Conservation (phyloP, 1,140 invertebrate genomes). For the Augochlora pura region DNA sequence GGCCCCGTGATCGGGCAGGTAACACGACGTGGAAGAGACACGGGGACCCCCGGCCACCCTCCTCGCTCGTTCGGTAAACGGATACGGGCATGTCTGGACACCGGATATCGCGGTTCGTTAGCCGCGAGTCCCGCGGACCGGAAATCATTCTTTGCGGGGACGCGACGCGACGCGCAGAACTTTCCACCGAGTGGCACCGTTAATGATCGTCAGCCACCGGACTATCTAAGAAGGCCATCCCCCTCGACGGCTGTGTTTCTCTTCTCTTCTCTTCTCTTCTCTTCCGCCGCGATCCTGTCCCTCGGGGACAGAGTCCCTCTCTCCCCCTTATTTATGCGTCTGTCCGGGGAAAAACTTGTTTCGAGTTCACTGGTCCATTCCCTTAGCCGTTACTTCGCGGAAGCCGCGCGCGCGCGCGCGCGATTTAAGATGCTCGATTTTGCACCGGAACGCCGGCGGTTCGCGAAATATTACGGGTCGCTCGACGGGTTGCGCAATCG, state of each 20-base stretch:
- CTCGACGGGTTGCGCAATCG: no score
- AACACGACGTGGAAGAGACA: conserved; percentile 3
- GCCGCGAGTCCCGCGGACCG: conserved; percentile 40
- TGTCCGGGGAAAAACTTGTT: conserved; percentile 4
- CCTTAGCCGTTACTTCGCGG: not conserved
- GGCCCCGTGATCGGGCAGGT: not conserved
- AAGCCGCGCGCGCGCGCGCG: not conserved
- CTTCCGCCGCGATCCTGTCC: not conserved
- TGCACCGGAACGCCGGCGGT: no score
- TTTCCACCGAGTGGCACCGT: conserved; percentile 18
- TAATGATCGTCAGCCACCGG: conserved; percentile 34
- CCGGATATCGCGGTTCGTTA: conserved; percentile 63
- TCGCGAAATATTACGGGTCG: no score
- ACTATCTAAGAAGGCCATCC: not conserved
- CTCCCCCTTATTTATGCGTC: not conserved
- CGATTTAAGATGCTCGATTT: no score
- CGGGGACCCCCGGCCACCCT: conserved; percentile 35
- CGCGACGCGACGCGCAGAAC: conserved; percentile 33
- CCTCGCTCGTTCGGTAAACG: conserved; percentile 47
- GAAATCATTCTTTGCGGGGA: conserved; percentile 46
- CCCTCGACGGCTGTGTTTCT: not conserved
- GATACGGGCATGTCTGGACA: conserved; percentile 53
- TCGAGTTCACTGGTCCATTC: not conserved
- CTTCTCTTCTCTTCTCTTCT: not conserved
- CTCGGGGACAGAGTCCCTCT: not conserved